Percentiles rank a stretch among this genome's conserved stretches.
These are phyloP conservation scores for Fregetta grallaria DNA, from an alignment of 2,113 vertebrate species.

Conservation along the genomic window DNA sequence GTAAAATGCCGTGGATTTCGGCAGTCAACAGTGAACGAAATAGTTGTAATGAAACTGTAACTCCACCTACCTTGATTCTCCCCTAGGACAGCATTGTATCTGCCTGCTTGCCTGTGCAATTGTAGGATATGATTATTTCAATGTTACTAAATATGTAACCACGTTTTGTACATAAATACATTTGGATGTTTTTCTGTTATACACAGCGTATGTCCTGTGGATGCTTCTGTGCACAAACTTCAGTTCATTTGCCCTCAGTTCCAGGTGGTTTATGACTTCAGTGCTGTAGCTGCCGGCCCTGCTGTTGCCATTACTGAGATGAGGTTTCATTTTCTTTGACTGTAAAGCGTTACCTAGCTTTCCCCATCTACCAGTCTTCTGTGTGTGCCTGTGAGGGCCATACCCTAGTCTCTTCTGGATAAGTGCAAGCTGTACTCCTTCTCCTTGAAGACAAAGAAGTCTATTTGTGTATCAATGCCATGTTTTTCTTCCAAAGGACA, in stretches of 20 bases:
- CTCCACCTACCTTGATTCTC: neutral
- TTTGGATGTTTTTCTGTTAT: too few relatives aligned
- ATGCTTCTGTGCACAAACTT: neutral
- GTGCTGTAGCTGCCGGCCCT: neutral
- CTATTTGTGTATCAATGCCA: neutral
- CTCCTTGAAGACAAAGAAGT: neutral
- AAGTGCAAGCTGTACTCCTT: too few relatives aligned
- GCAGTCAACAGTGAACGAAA: neutral
- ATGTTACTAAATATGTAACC: neutral
- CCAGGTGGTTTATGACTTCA: too few relatives aligned
- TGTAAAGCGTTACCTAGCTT: neutral
- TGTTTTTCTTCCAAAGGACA: neutral
- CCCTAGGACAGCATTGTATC: accelerated
- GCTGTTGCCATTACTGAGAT: neutral
- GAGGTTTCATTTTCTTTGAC: neutral
- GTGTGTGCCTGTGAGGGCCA: too few relatives aligned
- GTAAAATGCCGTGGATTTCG: neutral
- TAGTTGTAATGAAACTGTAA: neutral
- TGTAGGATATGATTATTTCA: neutral
- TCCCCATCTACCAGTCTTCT: neutral
- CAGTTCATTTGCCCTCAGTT: neutral
- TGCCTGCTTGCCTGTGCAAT: neutral
- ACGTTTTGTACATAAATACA: too few relatives aligned
- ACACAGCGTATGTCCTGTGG: too few relatives aligned
- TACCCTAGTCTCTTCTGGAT: too few relatives aligned